Evolutionary conservation across 2,888 invertebrate genomes (phyloP), one percentile per base, ranked within the genome.

Genomic region (Andrena chrysosceles): DNA sequence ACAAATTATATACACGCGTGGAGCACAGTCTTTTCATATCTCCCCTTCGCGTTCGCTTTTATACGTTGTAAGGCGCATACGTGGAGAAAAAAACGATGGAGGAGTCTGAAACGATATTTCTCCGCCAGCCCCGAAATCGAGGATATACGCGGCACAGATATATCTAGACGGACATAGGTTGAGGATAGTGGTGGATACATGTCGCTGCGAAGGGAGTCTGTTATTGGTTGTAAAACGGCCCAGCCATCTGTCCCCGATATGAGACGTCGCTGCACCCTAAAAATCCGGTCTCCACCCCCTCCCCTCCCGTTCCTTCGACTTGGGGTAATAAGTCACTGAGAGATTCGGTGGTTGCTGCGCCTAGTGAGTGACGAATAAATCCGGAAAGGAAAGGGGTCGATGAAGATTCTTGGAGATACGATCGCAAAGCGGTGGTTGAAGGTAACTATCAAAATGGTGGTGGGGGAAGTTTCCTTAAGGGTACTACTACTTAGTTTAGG

Each of bases 211-310:
- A 29, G 66, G 52, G 29, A 54, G 54, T 54, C 60, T 56, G 79
- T 74, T 59, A 68, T 91, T 91, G 92, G 90, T 91, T 91, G 91
- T 91, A 92, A 92, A 92, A 91, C 88, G 87, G 79, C 78, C 83
- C 84, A 78, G 82, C 90, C 90, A 91, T 90, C 90, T 91, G 92
- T 85, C 85, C 84, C 81, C 85, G 84, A 88, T 91, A 91, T 89
- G 90, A 90, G 89, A 87, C 85, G 84, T 85, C 68, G 77, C 83
- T 85, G 87, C 83, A 85, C 86, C 88, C 89, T 90, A 91, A 92
- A 91, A 91, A 91, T 90, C 86, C 83, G 87, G 84, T 86, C 85
- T 78, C 83, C 81, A 78, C 74, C 75, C 16, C 26, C 35, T 29
- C 1, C 26, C 0, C 54, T 13, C 42, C 3, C 35, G 42, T 4